Evolutionary conservation across 2,888 invertebrate genomes (phyloP).

Genomic region (Diplazon laetatorius): DNA sequence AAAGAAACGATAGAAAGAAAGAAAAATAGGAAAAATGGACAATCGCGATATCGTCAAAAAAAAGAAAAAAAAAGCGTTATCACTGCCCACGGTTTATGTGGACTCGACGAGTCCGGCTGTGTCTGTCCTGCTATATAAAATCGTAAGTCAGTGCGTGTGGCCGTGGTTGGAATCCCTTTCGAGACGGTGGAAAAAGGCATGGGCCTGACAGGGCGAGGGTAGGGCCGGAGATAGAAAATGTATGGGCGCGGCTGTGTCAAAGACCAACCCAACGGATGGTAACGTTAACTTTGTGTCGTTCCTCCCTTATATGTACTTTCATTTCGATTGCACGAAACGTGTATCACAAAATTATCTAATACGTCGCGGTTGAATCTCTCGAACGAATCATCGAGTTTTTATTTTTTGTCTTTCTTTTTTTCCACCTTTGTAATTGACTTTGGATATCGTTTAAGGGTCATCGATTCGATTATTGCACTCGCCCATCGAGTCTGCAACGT

Average conservation of each 20-base stretch:
- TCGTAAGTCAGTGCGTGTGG: constrained; percentile 2
- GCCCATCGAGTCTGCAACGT: too few relatives aligned
- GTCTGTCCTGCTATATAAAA: constrained; percentile 2
- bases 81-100: neutral
- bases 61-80: too few relatives aligned
- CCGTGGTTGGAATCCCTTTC: constrained; percentile 18
- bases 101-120: neutral
- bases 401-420: neutral
- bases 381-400: neutral
- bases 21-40: neutral
- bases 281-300: constrained; percentile 13
- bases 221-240: constrained; percentile 74
- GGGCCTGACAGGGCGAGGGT: constrained; percentile 70
- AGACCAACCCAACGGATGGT: constrained; percentile 14
- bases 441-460: too few relatives aligned
- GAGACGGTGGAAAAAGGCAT: constrained; percentile 22
- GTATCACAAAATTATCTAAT: neutral
- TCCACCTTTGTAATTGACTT: too few relatives aligned
- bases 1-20: too few relatives aligned
- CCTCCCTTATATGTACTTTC: constrained; percentile 25
- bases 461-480: too few relatives aligned
- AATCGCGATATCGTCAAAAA: constrained; percentile 13
- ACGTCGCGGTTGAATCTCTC: constrained; percentile 18
- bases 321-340: constrained; percentile 19
- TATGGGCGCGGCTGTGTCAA: constrained; percentile 70